A percentile compares a stretch with the other conserved stretches of the same genome.
Conservation (phyloP, 2,113 vertebrate species). For the Heterotilapia buettikoferi region DNA sequence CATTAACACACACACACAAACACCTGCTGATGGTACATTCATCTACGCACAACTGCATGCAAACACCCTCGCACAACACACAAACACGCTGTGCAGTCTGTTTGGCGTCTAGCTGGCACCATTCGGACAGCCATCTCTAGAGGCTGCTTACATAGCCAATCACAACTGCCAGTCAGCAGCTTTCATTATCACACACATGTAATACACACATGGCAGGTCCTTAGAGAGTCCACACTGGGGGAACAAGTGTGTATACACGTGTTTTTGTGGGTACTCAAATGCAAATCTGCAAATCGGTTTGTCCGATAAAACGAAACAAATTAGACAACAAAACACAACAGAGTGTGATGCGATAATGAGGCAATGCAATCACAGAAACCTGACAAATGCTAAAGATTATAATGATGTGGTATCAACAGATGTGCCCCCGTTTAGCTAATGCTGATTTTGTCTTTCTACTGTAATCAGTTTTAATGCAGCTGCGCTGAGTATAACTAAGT, state of each 20-base stretch:
- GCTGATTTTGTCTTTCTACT: background rate
- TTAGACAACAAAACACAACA: background rate
- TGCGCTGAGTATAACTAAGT: background rate
- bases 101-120: conserved; percentile 62
- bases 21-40: conserved; percentile 8
- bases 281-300: background rate
- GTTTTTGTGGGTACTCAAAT: background rate
- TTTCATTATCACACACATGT: conserved; percentile 43
- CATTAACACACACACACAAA: background rate
- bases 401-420: background rate
- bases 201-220: background rate
- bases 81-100: conserved; percentile 17
- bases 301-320: background rate
- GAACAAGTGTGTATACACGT: background rate
- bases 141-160: conserved; percentile 39
- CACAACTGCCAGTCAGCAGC: conserved; percentile 51
- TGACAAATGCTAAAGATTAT: background rate
- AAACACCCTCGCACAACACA: background rate
- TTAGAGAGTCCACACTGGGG: background rate
- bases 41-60: background rate
- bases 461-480: background rate
- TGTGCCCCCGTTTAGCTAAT: background rate
- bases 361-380: background rate
- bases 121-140: conserved; percentile 42
- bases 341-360: background rate